Evolutionary conservation across 92 coral and sea anemone species (phyloP), one percentile per base, ranked within the genome.

Genomic region (Actinostola sp.): DNA sequence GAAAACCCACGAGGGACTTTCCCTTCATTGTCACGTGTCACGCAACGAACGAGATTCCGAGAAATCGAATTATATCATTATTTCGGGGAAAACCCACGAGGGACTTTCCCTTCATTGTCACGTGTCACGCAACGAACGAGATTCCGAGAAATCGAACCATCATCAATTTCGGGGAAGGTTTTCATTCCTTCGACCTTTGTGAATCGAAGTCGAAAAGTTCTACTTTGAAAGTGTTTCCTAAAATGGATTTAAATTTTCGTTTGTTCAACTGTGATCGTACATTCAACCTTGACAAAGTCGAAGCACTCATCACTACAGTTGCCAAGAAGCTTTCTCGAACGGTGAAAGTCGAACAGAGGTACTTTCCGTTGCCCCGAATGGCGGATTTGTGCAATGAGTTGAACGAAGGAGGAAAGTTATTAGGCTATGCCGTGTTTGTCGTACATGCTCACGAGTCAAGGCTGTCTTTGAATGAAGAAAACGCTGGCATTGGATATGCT

Each of bases 221-320:
- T 31, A 10, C 33, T 32, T 31, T 26, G 43, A 31, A 30, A 30
- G 48, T 24, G 10, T 25, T 36, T 68, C 24, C 52, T 29, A 33
- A 75, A 15, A 49, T 52, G 55, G 54, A 21, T 2, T 38, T 12
- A 41, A 63, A 35, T 1, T 51, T 90, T 32, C 87, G 84, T 62
- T 72, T 90, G 13, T 90, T 90, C 72, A 90, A 90, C 67, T 90
- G 96, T 53, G 96, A 90, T 60, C 68, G 49, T 24, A 90, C 89
- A 15, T 90, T 44, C 70, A 71, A 51, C 30, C 61, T 90, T 0
- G 82, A 83, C 17, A 24, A 63, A 1, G 80, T 90, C 34, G 81
- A 67, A 32, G 53, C 43, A 2, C 80, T 90, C 1, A 51, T 87
- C 11, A 25, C 32, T 2, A 82, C 66, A 20, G 63, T 80, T 19